phyloP scores from a whole-genome alignment of 2,113 vertebrate genomes.

The Prionailurus bengalensis region DNA sequence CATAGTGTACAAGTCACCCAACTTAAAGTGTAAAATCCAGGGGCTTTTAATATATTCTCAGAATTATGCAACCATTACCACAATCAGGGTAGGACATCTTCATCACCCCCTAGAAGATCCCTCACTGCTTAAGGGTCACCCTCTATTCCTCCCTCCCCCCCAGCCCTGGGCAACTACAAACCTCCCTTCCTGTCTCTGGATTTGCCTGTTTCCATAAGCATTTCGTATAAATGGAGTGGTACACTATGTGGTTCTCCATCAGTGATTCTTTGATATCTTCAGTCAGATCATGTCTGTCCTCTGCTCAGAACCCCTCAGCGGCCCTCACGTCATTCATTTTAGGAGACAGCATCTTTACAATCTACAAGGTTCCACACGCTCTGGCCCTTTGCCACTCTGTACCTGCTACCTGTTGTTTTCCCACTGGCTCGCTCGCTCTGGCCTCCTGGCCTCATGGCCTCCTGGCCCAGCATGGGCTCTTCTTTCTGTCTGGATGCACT shows the following conservation, averaged over 20 bases:
- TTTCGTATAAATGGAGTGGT: not conserved
- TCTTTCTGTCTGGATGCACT: not conserved
- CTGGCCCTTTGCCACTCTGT: not conserved
- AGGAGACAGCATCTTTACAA: not conserved
- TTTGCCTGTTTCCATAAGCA: not conserved
- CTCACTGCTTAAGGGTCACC: not conserved
- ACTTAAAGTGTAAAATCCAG: not conserved
- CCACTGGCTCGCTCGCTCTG: not conserved
- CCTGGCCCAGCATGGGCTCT: no score
- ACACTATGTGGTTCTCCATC: not conserved
- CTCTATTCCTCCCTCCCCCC: no score
- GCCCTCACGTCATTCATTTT: not conserved
- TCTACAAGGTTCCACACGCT: fast-evolving
- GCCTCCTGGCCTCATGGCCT: not conserved
- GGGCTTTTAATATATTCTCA: not conserved
- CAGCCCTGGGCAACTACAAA: not conserved
- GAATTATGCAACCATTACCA: not conserved
- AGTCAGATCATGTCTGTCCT: not conserved
- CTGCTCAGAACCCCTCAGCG: not conserved
- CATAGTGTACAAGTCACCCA: not conserved
- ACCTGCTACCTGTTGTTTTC: not conserved
- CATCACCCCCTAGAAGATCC: not conserved
- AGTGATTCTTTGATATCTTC: not conserved
- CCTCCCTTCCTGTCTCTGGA: not conserved
- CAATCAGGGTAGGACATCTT: no score